Evolutionary conservation across 2,797 vertebrate genomes (phyloP), one percentile per base, ranked within the genome.

Genomic region (Hylomyscus alleni): DNA sequence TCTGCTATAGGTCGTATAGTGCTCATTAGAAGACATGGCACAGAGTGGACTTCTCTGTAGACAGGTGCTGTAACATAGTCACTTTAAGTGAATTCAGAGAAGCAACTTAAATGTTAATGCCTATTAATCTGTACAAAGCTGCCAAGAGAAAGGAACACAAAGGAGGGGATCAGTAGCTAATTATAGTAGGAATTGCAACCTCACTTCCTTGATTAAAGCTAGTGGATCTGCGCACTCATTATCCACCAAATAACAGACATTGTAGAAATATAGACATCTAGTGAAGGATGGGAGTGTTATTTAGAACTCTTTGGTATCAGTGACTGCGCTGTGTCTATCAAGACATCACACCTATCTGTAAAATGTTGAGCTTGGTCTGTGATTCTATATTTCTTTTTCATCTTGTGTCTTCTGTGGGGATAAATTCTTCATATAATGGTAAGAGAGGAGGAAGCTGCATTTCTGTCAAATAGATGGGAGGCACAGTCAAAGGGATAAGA

Each of bases 201-300:
- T 89, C 92, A 90, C 98, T 95, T 96, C 93, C 92, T 96, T 95
- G 94, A 97, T 97, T 95, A 95, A 98, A 97, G 90, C 67, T 91
- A 87, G 84, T 95, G 73, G 81, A 50, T 91, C 44, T 60, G 40
- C 60, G 93, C 65, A n/a, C 56, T 77, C 31, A 86, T 89, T 78
- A 44, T 67, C 29, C 75, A 29, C 29, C 69, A 82, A 92, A 44
- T 80, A 52, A 22, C 84, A 91, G 75, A 22, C 75, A 54, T 81
- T 88, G 81, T 20, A 17, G 31, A 40, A 40, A 73, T 44, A 73
- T 4, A 72, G 83, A 77, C 69, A 17, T 69, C 52, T 95, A 56
- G 17, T 6, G 34, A 85, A n/a, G 22, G 67, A 22, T 0, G 24
- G 31, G 56, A 4, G 54, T 52, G 67, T 31, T 31, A 52, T 69